These are phyloP conservation scores for Heliconius hortense DNA, from an alignment of 2,888 invertebrate species.

Conservation along the genomic window DNA sequence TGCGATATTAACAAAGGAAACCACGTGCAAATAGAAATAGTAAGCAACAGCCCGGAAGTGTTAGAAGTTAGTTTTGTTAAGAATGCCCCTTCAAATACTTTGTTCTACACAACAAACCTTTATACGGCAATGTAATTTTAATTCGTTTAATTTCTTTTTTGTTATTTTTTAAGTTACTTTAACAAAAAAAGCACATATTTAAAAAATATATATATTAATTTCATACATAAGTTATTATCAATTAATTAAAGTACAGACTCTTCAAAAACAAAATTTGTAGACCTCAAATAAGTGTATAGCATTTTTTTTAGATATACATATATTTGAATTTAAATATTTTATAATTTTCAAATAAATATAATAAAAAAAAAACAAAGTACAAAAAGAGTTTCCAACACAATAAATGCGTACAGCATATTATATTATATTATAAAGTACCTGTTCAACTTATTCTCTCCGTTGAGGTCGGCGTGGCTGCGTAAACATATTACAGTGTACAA, in stretches of 20 bases:
- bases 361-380: slow-evolving; percentile 12
- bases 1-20: slow-evolving; percentile 36
- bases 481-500: slow-evolving; percentile 62
- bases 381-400: neutral
- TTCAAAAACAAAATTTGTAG: neutral
- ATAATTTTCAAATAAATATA: neutral
- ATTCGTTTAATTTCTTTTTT: too few relatives aligned
- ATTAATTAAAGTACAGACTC: neutral
- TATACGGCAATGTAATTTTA: too few relatives aligned
- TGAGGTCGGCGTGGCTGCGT: slow-evolving; percentile 80
- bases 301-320: neutral
- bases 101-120: neutral
- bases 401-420: slow-evolving; percentile 2
- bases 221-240: neutral
- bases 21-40: slow-evolving; percentile 46
- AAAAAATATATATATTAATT: neutral
- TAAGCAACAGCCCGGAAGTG: slow-evolving; percentile 50
- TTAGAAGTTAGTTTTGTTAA: slow-evolving; percentile 62
- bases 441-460: slow-evolving; percentile 81
- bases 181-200: neutral
- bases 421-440: slow-evolving; percentile 76
- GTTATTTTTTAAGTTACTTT: too few relatives aligned
- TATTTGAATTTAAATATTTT: neutral
- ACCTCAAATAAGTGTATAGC: too few relatives aligned
- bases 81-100: slow-evolving; percentile 57